Percentiles rank a stretch among this genome's conserved stretches.
Conservation (phyloP, 2,113 vertebrate species). For the Chionomys nivalis region DNA sequence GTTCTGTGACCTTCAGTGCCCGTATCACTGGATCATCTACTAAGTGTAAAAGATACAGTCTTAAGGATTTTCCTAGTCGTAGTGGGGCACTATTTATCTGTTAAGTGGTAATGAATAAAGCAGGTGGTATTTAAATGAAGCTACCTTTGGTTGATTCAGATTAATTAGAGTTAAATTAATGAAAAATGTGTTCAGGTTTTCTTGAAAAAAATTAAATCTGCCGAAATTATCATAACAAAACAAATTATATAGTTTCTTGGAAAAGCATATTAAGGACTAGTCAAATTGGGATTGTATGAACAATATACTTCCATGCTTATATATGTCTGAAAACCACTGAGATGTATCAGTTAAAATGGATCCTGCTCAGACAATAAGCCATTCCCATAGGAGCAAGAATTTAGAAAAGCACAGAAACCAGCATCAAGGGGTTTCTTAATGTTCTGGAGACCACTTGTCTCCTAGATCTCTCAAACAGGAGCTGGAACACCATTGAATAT, state of each 20-base stretch:
- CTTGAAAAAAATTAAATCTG: not conserved
- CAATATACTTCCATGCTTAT: not conserved
- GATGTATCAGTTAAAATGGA: not conserved
- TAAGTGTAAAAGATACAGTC: not conserved
- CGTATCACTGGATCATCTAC: not conserved
- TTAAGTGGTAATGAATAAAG: not conserved
- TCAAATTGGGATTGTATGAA: not conserved
- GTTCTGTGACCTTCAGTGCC: fast-evolving
- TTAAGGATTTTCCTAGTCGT: not conserved
- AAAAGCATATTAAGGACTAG: not conserved
- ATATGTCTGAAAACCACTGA: not conserved
- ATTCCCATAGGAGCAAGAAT: not conserved
- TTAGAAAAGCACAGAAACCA: not conserved
- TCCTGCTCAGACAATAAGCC: not conserved
- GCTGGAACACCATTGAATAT: not conserved
- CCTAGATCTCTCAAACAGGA: not conserved
- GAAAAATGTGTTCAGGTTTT: not conserved
- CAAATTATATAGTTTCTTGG: not conserved
- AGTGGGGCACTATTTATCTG: not conserved
- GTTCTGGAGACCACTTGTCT: fast-evolving
- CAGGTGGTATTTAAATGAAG: not conserved
- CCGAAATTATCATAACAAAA: not conserved
- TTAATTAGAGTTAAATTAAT: slow-evolving; percentile 21
- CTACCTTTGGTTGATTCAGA: not conserved
- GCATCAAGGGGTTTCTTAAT: not conserved